Base-by-base conservation (phyloP, 2,888 invertebrate genomes). In the Ochropleura plecta region DNA sequence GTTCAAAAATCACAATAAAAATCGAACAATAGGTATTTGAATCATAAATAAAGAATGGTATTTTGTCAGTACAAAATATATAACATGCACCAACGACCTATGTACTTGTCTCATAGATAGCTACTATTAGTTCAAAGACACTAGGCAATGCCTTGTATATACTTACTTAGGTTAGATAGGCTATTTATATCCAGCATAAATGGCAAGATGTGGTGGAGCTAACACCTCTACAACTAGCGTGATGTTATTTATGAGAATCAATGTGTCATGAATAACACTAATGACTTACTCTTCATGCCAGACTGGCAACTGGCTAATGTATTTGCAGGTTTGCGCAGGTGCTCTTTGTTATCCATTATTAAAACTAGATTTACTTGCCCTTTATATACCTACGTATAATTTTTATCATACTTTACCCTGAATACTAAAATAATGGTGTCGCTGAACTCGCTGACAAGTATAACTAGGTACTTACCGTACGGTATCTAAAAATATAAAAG, bases 401-500 rank as follows among this genome's bases (percentile, higher is more conserved):
- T 14, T 57, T 20, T 14, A 16, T 18, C 20, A 59, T 46, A 51
- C 44, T 40, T 74, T 75, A 18, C 55, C 65, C 64, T 48, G 53
- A 46, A 42, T 60, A 66, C 46, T 1, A 9, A 30, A 59, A 5
- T 42, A 62, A 62, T n/a, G 30, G 14, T 62, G 79, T 79, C 72
- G 49, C 14, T 55, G 73, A 76, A 55, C 79, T 62, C 72, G n/a
- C 18, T 14, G 44, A 44, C 62, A 30, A 44, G 14, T n/a, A 7
- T 62, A 62, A 6, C n/a, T 62, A 5, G 18, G 20, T 53, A 42
- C 16, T 12, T 60, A 62, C n/a, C 30, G 57, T 30, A 62, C 42
- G 7, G 44, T 20, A 18, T 49, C 30, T 76, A 62, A 20, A 63
- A 77, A 77, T 63, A 76, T 44, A 79, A 49, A 55, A 55, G 48